Percentiles rank a stretch among this genome's conserved stretches.
phyloP scores from a whole-genome alignment of 2,797 vertebrate genomes.

The Megaceryle alcyon region DNA sequence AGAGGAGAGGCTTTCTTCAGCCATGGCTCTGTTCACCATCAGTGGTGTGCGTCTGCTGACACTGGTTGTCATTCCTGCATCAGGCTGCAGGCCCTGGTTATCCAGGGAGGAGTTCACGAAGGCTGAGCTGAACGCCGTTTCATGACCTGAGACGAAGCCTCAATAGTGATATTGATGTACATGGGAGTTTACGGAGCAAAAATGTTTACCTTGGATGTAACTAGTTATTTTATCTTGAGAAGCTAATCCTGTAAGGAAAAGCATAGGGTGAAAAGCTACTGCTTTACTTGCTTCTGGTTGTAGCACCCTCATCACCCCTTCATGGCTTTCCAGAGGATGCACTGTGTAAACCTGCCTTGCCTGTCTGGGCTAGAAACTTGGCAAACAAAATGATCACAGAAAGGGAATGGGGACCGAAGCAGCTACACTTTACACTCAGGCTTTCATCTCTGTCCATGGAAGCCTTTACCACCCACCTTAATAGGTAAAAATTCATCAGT shows the following conservation, averaged over 20 bases:
- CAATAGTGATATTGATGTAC: not conserved
- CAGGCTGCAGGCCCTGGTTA: not conserved
- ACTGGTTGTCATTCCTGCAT: no score
- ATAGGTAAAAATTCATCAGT: not conserved
- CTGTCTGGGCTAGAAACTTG: not conserved
- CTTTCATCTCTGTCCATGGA: not conserved
- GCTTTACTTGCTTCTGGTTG: not conserved
- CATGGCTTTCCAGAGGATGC: not conserved
- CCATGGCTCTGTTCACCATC: accelerated
- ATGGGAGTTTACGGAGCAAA: not conserved
- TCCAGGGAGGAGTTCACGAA: not conserved
- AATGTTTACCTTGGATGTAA: not conserved
- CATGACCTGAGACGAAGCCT: not conserved
- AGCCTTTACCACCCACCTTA: not conserved
- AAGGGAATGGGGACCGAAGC: not conserved
- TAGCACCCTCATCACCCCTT: not conserved
- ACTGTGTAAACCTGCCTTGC: not conserved
- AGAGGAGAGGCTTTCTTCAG: not conserved
- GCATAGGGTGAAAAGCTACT: not conserved
- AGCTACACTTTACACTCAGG: not conserved
- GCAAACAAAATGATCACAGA: not conserved
- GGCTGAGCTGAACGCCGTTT: not conserved
- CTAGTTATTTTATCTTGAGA: not conserved
- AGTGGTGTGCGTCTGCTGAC: accelerated
- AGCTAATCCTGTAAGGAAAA: not conserved